Evolutionary conservation across 1,140 invertebrate genomes (phyloP).

Genomic region (Drosophila bocqueti): DNA sequence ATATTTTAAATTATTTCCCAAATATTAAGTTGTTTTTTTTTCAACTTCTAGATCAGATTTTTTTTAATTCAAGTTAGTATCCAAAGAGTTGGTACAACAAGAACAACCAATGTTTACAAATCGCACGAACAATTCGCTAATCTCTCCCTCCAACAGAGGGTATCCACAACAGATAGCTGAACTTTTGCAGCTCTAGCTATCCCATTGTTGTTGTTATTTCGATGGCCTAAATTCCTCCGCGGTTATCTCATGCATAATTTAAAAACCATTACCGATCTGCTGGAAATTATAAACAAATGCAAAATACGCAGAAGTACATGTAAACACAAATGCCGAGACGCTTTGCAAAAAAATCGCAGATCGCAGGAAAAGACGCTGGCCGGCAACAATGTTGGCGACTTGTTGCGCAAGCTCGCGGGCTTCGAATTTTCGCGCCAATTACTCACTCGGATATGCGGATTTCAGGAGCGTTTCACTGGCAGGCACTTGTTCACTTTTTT

Average conservation of each 20-base stretch:
- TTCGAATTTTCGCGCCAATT: neutral
- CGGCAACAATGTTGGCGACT: slow-evolving; percentile 23
- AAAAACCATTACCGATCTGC: neutral
- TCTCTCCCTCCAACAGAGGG: neutral
- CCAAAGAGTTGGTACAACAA: too few relatives aligned
- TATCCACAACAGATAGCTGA: slow-evolving; percentile 19
- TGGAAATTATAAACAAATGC: slow-evolving; percentile 12
- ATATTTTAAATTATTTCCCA: too few relatives aligned
- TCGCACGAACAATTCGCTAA: neutral
- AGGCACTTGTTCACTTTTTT: slow-evolving; percentile 14
- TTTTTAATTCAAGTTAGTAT: neutral
- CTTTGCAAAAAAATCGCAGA: slow-evolving; percentile 3
- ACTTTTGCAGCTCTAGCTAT: slow-evolving; percentile 2
- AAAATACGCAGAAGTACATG: slow-evolving; percentile 11
- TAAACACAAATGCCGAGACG: slow-evolving; percentile 37
- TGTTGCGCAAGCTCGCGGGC: slow-evolving; percentile 29
- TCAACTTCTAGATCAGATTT: neutral
- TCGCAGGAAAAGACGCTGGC: slow-evolving; percentile 16
- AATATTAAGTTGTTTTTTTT: too few relatives aligned
- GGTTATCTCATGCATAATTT: slow-evolving; percentile 7
- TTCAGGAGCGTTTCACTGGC: neutral
- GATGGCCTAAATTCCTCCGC: neutral
- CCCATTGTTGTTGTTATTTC: neutral
- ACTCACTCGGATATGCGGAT: slow-evolving; percentile 23
- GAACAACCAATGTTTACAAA: neutral